phyloP scores from a whole-genome alignment of 2,888 invertebrate species.

The Fissipunctia ypsillon region DNA sequence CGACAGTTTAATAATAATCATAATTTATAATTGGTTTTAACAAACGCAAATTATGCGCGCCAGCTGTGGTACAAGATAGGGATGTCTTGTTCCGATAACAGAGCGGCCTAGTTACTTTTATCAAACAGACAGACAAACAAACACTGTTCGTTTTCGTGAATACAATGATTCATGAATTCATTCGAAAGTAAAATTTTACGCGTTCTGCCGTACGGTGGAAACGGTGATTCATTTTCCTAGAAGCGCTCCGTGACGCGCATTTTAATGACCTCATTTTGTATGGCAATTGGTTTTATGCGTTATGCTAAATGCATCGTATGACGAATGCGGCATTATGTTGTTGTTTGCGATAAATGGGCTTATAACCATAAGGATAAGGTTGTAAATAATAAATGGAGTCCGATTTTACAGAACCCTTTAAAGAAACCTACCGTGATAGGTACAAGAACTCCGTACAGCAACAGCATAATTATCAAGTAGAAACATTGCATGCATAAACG shows the following conservation, averaged over 20 bases:
- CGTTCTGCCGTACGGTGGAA: constrained; percentile 31
- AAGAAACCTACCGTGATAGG: constrained; percentile 5
- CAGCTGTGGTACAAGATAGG: constrained; percentile 69
- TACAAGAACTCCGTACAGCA: constrained; percentile 31
- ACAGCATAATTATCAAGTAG: constrained; percentile 24
- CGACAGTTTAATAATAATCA: constrained; percentile 41
- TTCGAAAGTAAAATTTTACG: constrained; percentile 60
- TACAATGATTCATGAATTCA: constrained; percentile 53
- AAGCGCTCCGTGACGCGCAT: constrained; percentile 46
- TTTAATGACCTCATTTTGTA: constrained; percentile 56
- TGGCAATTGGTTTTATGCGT: constrained; percentile 20
- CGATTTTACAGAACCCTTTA: neutral
- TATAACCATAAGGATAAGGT: constrained; percentile 21
- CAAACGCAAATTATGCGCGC: constrained; percentile 63
- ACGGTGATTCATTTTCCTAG: constrained; percentile 58
- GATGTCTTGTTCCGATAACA: constrained; percentile 68
- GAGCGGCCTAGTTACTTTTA: constrained; percentile 69
- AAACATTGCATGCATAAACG: constrained; percentile 40
- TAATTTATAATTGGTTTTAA: constrained; percentile 55
- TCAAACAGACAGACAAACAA: constrained; percentile 60
- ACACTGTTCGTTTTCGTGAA: constrained; percentile 53
- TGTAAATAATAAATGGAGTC: constrained; percentile 9
- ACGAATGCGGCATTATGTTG: constrained; percentile 38
- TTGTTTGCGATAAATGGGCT: constrained; percentile 9
- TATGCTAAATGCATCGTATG: constrained; percentile 42